phyloP scores from a whole-genome alignment of 2,888 invertebrate species.

The Polydrusus tereticollis region DNA sequence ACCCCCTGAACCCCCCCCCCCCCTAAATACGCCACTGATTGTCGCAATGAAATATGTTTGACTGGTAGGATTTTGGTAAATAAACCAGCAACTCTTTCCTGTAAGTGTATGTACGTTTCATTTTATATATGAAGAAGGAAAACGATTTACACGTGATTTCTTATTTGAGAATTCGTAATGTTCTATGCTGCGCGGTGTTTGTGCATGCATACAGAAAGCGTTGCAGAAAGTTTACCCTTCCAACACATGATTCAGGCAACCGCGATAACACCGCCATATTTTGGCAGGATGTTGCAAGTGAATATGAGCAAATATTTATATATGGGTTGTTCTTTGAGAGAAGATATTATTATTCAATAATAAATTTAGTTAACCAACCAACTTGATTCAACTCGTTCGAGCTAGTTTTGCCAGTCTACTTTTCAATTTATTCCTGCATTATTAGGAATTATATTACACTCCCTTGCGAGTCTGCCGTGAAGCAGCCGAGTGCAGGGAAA shows the following conservation, averaged over 20 bases:
- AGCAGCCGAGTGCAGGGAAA: no score
- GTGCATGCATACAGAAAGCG: slow-evolving; percentile 37
- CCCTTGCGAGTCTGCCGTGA: no score
- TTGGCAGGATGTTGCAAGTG: slow-evolving; percentile 35
- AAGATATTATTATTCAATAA: neutral
- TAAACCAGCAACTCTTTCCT: no score
- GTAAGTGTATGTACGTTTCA: slow-evolving; percentile 8
- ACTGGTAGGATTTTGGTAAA: no score
- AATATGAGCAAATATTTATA: neutral
- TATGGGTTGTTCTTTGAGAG: slow-evolving; percentile 2
- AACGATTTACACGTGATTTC: slow-evolving; percentile 36
- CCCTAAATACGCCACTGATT: no score
- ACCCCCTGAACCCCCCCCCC: no score
- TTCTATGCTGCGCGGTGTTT: slow-evolving; percentile 26
- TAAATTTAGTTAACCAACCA: neutral
- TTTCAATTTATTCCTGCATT: no score
- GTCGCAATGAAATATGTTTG: no score
- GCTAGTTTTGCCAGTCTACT: no score
- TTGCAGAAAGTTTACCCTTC: slow-evolving; percentile 32
- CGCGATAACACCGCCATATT: slow-evolving; percentile 34
- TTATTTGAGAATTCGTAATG: slow-evolving; percentile 22
- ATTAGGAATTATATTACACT: no score
- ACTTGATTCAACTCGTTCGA: no score
- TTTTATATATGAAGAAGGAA: slow-evolving; percentile 15
- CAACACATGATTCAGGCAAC: slow-evolving; percentile 37